Conservation (phyloP, 1,140 invertebrate genomes). For the Metopolophium dirhodum region DNA sequence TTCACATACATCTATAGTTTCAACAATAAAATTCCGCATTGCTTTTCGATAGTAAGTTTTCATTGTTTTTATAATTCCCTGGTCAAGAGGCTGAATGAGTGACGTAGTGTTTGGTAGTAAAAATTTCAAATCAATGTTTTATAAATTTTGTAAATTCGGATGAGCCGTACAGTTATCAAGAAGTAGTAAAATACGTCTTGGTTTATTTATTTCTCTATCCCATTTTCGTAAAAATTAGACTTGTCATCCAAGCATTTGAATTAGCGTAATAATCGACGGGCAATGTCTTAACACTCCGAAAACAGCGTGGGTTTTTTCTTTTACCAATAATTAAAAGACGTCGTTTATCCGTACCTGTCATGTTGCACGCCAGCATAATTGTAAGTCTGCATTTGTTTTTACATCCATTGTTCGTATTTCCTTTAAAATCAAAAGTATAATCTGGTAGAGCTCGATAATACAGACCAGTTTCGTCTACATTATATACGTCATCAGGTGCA, state of each 20-base stretch:
- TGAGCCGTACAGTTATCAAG: not conserved
- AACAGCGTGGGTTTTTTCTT: not conserved
- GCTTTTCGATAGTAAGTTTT: too few relatives aligned
- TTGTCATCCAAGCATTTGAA: slow-evolving; percentile 19
- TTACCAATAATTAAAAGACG: not conserved
- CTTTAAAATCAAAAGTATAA: not conserved
- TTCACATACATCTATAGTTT: too few relatives aligned
- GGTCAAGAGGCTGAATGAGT: too few relatives aligned
- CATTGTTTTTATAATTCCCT: too few relatives aligned
- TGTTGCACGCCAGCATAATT: not conserved
- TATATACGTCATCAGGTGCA: not conserved
- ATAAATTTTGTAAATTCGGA: not conserved
- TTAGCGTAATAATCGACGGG: slow-evolving; percentile 9
- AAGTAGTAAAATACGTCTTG: not conserved
- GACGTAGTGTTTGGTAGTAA: too few relatives aligned
- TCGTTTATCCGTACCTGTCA: not conserved
- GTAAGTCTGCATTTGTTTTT: not conserved
- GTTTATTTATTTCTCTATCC: too few relatives aligned
- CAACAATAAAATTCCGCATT: too few relatives aligned
- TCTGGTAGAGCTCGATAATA: not conserved
- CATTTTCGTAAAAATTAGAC: not conserved
- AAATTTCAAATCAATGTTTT: too few relatives aligned
- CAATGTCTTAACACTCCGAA: not conserved
- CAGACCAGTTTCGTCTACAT: not conserved
- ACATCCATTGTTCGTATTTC: not conserved